Percentiles rank a stretch among this genome's conserved stretches.
These are phyloP conservation scores for Falco novaeseelandiae DNA, from an alignment of 2,797 vertebrate genomes.

Conservation along the genomic window DNA sequence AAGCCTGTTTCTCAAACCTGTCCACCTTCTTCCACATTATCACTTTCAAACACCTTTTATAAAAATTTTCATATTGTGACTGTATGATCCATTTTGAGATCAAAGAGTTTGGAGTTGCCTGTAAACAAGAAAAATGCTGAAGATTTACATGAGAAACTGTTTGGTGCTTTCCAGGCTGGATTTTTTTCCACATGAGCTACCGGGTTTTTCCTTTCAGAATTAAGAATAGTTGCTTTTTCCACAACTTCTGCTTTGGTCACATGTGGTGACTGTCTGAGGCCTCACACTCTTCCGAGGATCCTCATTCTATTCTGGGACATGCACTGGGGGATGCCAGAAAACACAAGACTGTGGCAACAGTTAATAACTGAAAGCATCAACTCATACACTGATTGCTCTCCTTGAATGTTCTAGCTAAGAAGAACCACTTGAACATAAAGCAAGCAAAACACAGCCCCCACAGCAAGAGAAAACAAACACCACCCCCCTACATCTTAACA, in stretches of 20 bases:
- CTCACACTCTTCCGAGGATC: background rate
- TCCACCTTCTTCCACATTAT: background rate
- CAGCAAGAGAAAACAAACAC: background rate
- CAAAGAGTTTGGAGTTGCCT: background rate
- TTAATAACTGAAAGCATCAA: background rate
- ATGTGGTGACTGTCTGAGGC: background rate
- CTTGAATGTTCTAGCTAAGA: background rate
- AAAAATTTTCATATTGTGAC: background rate
- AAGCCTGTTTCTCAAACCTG: background rate
- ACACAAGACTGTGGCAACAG: background rate
- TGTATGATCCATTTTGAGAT: background rate
- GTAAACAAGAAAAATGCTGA: background rate
- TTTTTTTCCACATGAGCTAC: background rate
- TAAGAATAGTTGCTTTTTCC: background rate
- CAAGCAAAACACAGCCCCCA: background rate
- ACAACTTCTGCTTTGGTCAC: constrained; percentile 50
- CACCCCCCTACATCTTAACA: background rate
- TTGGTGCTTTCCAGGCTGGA: constrained; percentile 6
- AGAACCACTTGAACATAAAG: background rate
- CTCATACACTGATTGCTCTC: background rate
- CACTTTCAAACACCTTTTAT: background rate
- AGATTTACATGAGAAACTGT: background rate
- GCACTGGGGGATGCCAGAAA: background rate
- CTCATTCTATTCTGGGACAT: constrained; percentile 17
- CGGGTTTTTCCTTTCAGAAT: background rate